These are phyloP conservation scores for Eutrigla gurnardus DNA, from an alignment of 2,797 vertebrate species.

Conservation along the genomic window DNA sequence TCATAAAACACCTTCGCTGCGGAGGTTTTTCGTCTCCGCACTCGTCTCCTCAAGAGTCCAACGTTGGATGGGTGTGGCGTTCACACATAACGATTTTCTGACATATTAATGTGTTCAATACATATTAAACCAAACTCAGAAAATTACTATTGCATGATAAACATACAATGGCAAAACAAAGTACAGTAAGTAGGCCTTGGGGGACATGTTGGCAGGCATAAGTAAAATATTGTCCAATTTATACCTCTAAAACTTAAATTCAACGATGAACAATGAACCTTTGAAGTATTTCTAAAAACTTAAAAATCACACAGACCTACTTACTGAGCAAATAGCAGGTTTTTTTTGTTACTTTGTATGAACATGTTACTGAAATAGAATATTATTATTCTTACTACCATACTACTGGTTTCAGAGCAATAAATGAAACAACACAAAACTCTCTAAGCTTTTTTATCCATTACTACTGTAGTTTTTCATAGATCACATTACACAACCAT, in stretches of 20 bases:
- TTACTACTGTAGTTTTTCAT: constrained; percentile 65
- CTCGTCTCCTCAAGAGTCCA: constrained; percentile 78
- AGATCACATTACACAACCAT: constrained; percentile 66
- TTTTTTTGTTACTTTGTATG: constrained; percentile 40
- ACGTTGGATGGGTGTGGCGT: constrained; percentile 54
- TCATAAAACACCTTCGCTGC: constrained; percentile 90
- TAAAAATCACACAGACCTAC: constrained; percentile 57
- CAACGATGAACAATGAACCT: constrained; percentile 28
- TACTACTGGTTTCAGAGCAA: constrained; percentile 54
- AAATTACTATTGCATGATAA: constrained; percentile 72
- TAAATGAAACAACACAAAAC: constrained; percentile 73
- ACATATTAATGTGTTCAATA: constrained; percentile 69
- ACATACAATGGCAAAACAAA: constrained; percentile 70
- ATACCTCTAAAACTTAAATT: constrained; percentile 48
- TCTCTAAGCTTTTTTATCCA: constrained; percentile 63
- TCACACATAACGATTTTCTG: constrained; percentile 55
- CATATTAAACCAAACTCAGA: constrained; percentile 70
- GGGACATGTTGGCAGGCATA: constrained; percentile 57
- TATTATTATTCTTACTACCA: constrained; percentile 35
- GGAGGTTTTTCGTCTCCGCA: constrained; percentile 85
- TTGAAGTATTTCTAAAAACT: constrained; percentile 54
- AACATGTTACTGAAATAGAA: constrained; percentile 51
- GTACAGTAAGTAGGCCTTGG: constrained; percentile 58
- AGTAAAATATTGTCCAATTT: constrained; percentile 57
- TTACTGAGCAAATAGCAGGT: constrained; percentile 58